Evolutionary conservation across 2,113 vertebrate species (phyloP).

Genomic region (Tichodroma muraria): DNA sequence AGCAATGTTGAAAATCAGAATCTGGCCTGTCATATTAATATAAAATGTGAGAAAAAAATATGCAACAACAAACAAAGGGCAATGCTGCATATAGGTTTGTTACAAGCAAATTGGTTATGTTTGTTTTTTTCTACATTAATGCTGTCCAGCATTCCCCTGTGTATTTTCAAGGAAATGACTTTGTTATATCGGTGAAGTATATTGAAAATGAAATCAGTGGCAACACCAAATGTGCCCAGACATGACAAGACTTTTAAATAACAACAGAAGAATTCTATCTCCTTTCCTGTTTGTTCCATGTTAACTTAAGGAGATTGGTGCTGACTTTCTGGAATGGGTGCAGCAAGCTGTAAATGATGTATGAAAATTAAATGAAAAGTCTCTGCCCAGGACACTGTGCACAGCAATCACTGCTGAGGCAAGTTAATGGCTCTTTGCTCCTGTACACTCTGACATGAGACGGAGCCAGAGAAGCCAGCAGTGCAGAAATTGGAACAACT

Average conservation of each 20-base stretch:
- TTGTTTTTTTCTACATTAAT: constrained; percentile 24
- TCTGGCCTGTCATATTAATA: not conserved
- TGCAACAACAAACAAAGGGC: not conserved
- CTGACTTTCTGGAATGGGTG: constrained; percentile 54
- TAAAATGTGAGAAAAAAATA: not conserved
- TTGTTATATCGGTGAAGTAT: constrained; percentile 34
- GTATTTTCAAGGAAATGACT: constrained; percentile 53
- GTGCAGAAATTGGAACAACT: not conserved
- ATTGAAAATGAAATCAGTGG: constrained; percentile 56
- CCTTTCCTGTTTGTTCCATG: constrained; percentile 52
- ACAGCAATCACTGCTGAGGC: not conserved
- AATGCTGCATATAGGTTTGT: constrained; percentile 12
- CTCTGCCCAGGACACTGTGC: constrained; percentile 31
- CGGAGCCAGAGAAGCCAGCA: not conserved
- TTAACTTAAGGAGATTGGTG: constrained; percentile 46
- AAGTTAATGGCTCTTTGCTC: constrained; percentile 37
- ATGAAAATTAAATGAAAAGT: constrained; percentile 62
- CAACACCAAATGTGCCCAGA: constrained; percentile 46
- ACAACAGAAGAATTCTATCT: constrained; percentile 51
- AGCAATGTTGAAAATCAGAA: not conserved
- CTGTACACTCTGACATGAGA: not conserved
- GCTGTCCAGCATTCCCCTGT: constrained; percentile 12
- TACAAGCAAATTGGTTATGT: constrained; percentile 34
- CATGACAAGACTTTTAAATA: constrained; percentile 62
- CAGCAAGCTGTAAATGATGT: constrained; percentile 56